Base-by-base conservation (phyloP, 2,888 invertebrate species). In the Synergus umbraculus region DNA sequence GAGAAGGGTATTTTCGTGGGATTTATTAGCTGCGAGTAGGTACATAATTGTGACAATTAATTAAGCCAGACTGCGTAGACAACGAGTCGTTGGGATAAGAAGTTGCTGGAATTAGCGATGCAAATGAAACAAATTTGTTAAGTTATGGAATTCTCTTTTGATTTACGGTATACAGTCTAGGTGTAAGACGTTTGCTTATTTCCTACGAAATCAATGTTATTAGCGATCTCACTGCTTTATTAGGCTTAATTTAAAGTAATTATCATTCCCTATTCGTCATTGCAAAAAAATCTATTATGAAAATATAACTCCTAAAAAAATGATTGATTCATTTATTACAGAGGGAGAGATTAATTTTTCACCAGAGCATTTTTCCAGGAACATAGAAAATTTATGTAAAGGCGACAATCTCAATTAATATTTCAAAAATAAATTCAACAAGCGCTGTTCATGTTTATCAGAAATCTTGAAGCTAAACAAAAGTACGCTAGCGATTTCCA, bases 41-140 rank as follows among this genome's bases (percentile, higher is more conserved):
- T 69, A 49, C 69, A 69, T 69, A 69, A 69, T 69, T 69, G 69
- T 49, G 69, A 46, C 49, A 69, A 69, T 69, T 69, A 69, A 69
- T 69, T 69, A 69, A 69, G 29, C 9, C 69, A 69, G 69, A 15
- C 46, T 49, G 46, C 49, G 69, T 69, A 69, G 49, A 69, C 46
- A 69, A 69, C 69, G 69, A 69, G 49, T 49, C 29, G 18, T 69
- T 49, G 49, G 69, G 37, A 69, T 69, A 69, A 69, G n/a, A 49
- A 49, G 49, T 69, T 49, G 46, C 69, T 69, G 69, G 69, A 69
- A 69, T 69, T 69, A 69, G 69, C 49, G 46, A 49, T 69, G 69
- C 69, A 69, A 69, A 69, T 69, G 69, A 69, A 49, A 69, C 49
- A 49, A 69, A 69, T 49, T 69, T 49, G 49, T 69, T 54, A 69